Evolutionary conservation across 2,888 invertebrate species (phyloP), one percentile per base, ranked within the genome.

Genomic region (Eristalis intricaria): DNA sequence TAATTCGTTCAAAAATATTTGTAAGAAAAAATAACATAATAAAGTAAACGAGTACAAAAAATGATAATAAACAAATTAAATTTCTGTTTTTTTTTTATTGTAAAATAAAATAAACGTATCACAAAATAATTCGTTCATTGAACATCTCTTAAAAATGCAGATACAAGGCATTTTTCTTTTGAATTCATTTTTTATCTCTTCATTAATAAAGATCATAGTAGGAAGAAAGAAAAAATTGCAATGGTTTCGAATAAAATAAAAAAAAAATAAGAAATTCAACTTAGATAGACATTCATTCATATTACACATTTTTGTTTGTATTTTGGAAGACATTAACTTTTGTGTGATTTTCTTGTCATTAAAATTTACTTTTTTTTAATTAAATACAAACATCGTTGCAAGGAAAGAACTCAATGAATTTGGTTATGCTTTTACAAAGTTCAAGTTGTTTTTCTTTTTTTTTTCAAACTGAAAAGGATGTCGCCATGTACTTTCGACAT

Each of bases 281-380:
- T 2, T 23, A 43, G n/a, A 40, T 2, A 13, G 38, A 38, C 38
- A 38, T 38, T 13, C 13, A 38, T 38, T 38, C 38, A 13, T 50
- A 50, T 50, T 50, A 50, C 50, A 50, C 50, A 40, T 61, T 63
- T 58, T 60, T 58, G 60, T 70, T 82, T 13, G 2, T 75, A 35
- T 78, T 86, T 86, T 86, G 86, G 86, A 86, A 86, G 86, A 86
- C 86, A 70, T 86, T 82, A 58, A 11, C 61, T 66, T 70, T 68
- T 69, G 60, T 75, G 78, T 86, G 82, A 86, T 86, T 86, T 86
- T 82, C 66, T 82, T 82, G 82, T 65, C 40, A n/a, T 73, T 56
- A 35, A 11, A 58, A 26, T 69, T 75, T 23, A 35, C 1, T 43
- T 50, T 50, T 19, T 19, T 50, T 19, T 2, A 43, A 50, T 19